Evolutionary conservation across 2,113 vertebrate species (phyloP), one percentile per base, ranked within the genome.

Genomic region (Galemys pyrenaicus): DNA sequence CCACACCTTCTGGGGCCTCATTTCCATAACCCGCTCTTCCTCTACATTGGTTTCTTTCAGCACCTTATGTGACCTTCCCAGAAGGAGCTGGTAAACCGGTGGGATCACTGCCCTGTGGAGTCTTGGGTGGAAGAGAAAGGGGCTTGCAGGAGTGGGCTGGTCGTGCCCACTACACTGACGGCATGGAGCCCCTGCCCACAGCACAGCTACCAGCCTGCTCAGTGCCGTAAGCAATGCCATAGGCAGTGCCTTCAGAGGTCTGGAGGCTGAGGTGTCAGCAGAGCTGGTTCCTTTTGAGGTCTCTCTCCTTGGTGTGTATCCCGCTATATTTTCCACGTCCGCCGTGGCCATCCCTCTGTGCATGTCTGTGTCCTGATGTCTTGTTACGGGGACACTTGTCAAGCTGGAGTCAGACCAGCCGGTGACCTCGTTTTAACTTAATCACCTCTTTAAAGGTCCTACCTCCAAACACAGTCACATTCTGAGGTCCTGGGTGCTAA

Each of bases 241-340:
- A 1, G 30, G 3, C 15, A 2, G 19, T 5, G 13, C 24, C 37
- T 37, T 2, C 41, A 13, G 17, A 51, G 37, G 2, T 9, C 17
- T 4, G 39, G 73, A 26, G 73, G 30, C 13, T 6, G 46, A n/a
- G 32, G 37, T 8, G 1, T 30, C 3, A 7, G 13, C 32, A 28
- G 6, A 6, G 30, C 17, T 32, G 46, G 28, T 41, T 32, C 17
- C 65, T 30, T 17, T 28, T 1, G 8, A 9, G 20, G 79, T 46
- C 49, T 41, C 41, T 35, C 13, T 56, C 58, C 28, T 3, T 20
- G 35, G 9, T 1, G 8, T 56, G 32, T 6, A 32, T 44, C 24
- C 5, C 1, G 13, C 3, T 0, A 0, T 12, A 17, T 51, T 30
- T 22, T 20, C 39, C 0, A 0, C 3, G 24, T 41, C 35, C 15